phyloP scores from a whole-genome alignment of 2,113 vertebrate species.

The Benitochromis conjunctus region DNA sequence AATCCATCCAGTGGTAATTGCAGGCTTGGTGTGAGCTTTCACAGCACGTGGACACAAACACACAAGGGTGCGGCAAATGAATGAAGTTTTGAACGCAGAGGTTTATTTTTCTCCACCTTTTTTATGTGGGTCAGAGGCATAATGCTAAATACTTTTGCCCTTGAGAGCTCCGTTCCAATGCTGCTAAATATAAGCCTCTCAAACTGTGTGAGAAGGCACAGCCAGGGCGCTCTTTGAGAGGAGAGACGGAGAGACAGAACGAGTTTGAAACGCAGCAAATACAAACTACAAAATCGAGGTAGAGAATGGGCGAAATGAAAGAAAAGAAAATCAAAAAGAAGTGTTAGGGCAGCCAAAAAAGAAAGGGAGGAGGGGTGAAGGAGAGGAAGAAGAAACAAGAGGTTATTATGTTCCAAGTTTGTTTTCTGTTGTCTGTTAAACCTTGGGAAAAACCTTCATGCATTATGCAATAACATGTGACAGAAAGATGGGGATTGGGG shows the following conservation, averaged over 20 bases:
- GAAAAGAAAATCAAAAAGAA: neutral
- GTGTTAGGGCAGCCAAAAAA: neutral
- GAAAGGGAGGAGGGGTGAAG: neutral
- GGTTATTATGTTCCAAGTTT: neutral
- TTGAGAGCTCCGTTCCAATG: neutral
- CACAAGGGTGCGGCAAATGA: neutral
- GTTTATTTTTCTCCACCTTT: slow-evolving; percentile 18
- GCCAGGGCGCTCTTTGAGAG: neutral
- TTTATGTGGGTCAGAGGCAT: slow-evolving; percentile 16
- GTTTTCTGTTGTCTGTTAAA: slow-evolving; percentile 21
- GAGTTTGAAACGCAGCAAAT: neutral
- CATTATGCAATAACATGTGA: slow-evolving; percentile 39
- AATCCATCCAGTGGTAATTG: slow-evolving; percentile 32
- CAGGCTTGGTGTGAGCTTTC: slow-evolving; percentile 13
- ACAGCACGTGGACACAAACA: neutral
- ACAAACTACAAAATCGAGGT: neutral
- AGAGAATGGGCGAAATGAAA: neutral
- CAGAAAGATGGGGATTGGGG: slow-evolving; percentile 14
- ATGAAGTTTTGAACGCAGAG: neutral
- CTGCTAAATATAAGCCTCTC: slow-evolving; percentile 42
- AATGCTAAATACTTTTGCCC: slow-evolving; percentile 28
- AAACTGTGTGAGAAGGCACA: neutral
- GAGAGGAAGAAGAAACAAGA: neutral
- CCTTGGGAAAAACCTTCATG: slow-evolving; percentile 3
- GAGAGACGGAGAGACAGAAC: neutral